Evolutionary conservation across 2,113 vertebrate genomes (phyloP), one percentile per base, ranked within the genome.

Genomic region (Ptilonorhynchus violaceus): DNA sequence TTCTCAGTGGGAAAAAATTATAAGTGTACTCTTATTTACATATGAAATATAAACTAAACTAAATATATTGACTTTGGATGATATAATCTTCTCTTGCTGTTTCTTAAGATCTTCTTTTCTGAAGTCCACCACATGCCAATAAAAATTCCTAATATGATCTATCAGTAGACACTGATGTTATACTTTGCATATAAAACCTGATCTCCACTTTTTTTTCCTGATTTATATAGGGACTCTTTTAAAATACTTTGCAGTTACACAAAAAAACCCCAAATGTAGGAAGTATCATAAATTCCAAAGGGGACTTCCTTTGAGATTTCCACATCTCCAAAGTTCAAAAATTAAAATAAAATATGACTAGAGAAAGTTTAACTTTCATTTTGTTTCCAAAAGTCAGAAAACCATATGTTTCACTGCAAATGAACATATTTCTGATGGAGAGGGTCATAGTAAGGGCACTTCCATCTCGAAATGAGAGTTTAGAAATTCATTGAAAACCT

Each of bases 401-500:
- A 58, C 83, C 94, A 88, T 81, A 81, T 93, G 62, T 46, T 41
- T 94, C 46, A 62, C 24, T 41, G 47, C 69, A 96, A 90, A 85
- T 89, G 78, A 89, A 76, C 33, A 44, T 56, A 85, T 46, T 72
- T 67, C 89, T 94, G 88, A 72, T 80, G 59, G 53, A 92, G 24
- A 92, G 23, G 89, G 85, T 87, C 88, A 76, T 55, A 88, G 60
- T 85, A 70, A 91, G 56, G 94, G 39, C 56, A 93, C 19, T 75
- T 93, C 60, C 86, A 92, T 46, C 58, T 88, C 0, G 0, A 95
- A 85, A 89, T 73, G 62, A 88, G 59, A 85, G 50, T 96, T 95
- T 88, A 92, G 42, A 85, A 94, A 96, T 97, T 97, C 49, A 80
- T 27, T 92, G 85, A 92, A 96, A 95, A 92, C 21, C 69, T 95